Base-by-base conservation (phyloP, 2,113 vertebrate species). In the Eurypyga helias region DNA sequence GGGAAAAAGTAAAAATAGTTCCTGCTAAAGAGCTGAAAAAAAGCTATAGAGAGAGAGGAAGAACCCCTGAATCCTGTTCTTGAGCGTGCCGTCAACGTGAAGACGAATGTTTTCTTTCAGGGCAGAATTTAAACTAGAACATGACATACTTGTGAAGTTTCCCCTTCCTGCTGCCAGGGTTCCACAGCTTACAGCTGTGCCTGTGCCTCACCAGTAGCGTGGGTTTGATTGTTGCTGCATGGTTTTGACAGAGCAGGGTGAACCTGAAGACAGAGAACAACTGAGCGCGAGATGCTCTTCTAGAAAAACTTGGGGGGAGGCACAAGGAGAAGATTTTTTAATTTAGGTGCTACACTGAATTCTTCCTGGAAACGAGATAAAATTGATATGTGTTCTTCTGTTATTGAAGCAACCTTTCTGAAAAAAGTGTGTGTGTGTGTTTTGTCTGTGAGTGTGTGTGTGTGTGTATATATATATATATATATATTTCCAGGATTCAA, bases 401-500 rank as follows among this genome's bases (percentile, higher is more conserved):
- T 80, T 87, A 41, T 7, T 83, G 62, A 77, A 83, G 34, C 36
- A 73, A 28, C 7, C 7, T 71, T 57, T 60, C 18, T n/a, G n/a
- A n/a, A n/a, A n/a, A n/a, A n/a, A n/a, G n/a, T n/a, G n/a, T n/a
- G n/a, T n/a, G n/a, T n/a, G n/a, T n/a, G 54, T 20, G 29, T 26
- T n/a, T n/a, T n/a, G n/a, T n/a, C n/a, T n/a, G n/a, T n/a, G n/a
- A n/a, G n/a, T n/a, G n/a, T n/a, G n/a, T n/a, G 54, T 20, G 29
- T 26, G 15, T 3, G 9, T 55, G 3, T 55, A 0, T 33, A 2
- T 43, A 10, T 55, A 5, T n/a, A 5, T 33, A 2, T 29, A 7
- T 31, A 4, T 5, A 1, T 36, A 17, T 66, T 78, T 66, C 21
- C 57, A 24, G 80, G 52, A 43, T 67, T 52, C 36, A 10, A 13